These are phyloP conservation scores for Drosophila ananassae DNA, from an alignment of 1,140 invertebrate species.

Conservation along the genomic window DNA sequence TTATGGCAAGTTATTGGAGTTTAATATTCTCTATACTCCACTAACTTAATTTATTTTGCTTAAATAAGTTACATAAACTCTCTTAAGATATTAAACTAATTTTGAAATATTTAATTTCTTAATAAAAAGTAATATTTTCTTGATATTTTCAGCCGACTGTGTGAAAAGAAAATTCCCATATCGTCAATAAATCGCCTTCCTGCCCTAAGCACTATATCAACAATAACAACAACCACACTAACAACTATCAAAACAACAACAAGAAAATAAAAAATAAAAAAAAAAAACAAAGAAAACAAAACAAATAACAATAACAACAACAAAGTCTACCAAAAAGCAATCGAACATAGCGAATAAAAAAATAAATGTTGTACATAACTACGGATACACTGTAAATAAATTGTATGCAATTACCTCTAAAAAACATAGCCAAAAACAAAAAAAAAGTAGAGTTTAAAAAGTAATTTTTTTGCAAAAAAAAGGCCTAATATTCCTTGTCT, in stretches of 20 bases:
- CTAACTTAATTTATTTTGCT: too few species aligned
- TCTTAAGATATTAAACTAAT: not conserved
- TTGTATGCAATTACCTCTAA: not conserved
- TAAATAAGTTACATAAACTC: not conserved
- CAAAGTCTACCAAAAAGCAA: constrained; percentile 36
- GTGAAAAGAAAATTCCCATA: constrained; percentile 24
- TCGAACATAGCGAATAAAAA: constrained; percentile 23
- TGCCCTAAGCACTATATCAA: constrained; percentile 44
- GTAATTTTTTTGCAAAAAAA: not conserved
- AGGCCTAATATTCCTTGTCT: not conserved
- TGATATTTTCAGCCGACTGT: constrained; percentile 24
- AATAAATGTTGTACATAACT: constrained; percentile 20
- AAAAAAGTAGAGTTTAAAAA: not conserved
- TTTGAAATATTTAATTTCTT: not conserved
- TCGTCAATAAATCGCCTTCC: constrained; percentile 40
- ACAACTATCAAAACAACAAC: constrained; percentile 10
- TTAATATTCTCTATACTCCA: too few species aligned
- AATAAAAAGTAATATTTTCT: not conserved
- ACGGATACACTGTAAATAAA: constrained; percentile 42
- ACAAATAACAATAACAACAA: constrained; percentile 6
- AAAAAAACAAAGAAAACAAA: constrained; percentile 21
- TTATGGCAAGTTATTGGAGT: too few species aligned
- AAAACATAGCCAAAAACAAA: not conserved
- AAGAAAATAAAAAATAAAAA: constrained; percentile 28
- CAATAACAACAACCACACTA: constrained; percentile 9